Conservation (phyloP, 2,888 invertebrate genomes). For the Patella depressa region DNA sequence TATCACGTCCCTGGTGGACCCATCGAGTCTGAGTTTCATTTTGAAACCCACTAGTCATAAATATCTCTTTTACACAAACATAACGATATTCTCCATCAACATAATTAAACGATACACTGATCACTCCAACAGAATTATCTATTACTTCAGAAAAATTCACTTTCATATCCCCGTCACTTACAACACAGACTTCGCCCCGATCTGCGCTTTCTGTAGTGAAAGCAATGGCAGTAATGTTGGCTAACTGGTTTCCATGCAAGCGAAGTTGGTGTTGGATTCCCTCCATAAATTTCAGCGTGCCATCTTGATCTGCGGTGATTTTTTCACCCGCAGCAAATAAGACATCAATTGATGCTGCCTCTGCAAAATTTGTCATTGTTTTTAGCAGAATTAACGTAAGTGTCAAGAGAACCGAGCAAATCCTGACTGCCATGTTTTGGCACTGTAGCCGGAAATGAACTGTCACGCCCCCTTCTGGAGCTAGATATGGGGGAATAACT, state of each 20-base stretch:
- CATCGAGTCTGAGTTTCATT: constrained; percentile 31
- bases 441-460: constrained; percentile 28
- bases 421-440: constrained; percentile 36
- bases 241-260: constrained; percentile 50
- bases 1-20: constrained; percentile 52
- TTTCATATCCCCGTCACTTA: constrained; percentile 11
- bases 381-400: constrained; percentile 18
- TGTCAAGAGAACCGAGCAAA: background rate
- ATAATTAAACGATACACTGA: constrained; percentile 1
- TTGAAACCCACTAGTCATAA: constrained; percentile 17
- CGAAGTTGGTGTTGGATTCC: constrained; percentile 37
- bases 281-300: constrained; percentile 39
- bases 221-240: constrained; percentile 42
- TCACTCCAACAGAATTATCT: background rate
- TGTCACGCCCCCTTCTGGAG: constrained; percentile 25
- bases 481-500: background rate
- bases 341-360: constrained; percentile 39
- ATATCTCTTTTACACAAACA: constrained; percentile 45
- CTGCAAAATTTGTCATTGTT: constrained; percentile 13
- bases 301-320: constrained; percentile 36
- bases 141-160: constrained; percentile 6
- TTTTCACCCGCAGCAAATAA: constrained; percentile 34
- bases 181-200: constrained; percentile 35
- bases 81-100: constrained; percentile 41
- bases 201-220: constrained; percentile 45